A percentile compares a stretch with the other conserved stretches of the same genome.
phyloP scores from a whole-genome alignment of 2,797 vertebrate species.

The Coendou prehensilis region DNA sequence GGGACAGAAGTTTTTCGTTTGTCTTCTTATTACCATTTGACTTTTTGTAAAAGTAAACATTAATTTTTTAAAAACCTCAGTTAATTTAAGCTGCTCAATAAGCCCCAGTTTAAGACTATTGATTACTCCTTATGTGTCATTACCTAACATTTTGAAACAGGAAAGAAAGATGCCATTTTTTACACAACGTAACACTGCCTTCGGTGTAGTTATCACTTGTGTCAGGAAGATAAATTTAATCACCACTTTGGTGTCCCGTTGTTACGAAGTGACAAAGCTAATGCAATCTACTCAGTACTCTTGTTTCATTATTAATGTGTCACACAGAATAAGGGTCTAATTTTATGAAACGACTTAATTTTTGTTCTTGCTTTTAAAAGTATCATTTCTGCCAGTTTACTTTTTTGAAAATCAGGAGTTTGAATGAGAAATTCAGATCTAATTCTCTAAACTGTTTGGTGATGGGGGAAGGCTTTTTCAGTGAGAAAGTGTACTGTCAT shows the following conservation, averaged over 20 bases:
- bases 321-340: conserved; percentile 68
- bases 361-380: conserved; percentile 70
- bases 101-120: conserved; percentile 32
- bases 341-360: conserved; percentile 74
- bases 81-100: conserved; percentile 15
- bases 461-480: neutral
- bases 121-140: conserved; percentile 23
- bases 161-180: conserved; percentile 48
- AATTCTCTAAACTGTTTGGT: conserved; percentile 48
- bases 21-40: neutral
- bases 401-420: conserved; percentile 30
- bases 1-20: neutral
- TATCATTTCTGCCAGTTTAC: conserved; percentile 59
- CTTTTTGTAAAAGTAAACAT: conserved; percentile 56
- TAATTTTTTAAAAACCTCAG: neutral
- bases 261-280: conserved; percentile 74
- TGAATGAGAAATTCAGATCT: conserved; percentile 55
- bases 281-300: conserved; percentile 67
- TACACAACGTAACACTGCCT: neutral
- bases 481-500: neutral
- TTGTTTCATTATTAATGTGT: conserved; percentile 74
- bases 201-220: conserved; percentile 59
- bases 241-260: conserved; percentile 62
- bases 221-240: conserved; percentile 72
- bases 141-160: conserved; percentile 56